phyloP scores from a whole-genome alignment of 2,113 vertebrate genomes.

The Phylloscopus trochilus region DNA sequence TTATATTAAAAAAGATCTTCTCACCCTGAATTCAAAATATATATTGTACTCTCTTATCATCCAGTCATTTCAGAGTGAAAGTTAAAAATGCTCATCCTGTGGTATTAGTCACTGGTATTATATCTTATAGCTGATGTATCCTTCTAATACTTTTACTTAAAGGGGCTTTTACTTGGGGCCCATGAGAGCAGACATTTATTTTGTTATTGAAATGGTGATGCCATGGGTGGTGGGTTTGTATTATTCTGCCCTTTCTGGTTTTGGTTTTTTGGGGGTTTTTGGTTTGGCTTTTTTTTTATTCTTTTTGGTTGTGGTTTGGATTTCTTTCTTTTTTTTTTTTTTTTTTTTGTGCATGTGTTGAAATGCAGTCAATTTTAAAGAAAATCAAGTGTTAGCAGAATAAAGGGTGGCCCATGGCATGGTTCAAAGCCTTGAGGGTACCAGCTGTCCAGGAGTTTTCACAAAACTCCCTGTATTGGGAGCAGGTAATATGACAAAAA shows the following conservation, averaged over 20 bases:
- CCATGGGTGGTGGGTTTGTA: not conserved
- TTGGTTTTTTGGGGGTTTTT: too few relatives aligned
- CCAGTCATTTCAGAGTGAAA: slow-evolving; percentile 75
- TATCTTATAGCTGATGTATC: slow-evolving; percentile 78
- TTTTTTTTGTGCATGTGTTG: not conserved
- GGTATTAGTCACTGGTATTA: slow-evolving; percentile 61
- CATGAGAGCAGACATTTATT: slow-evolving; percentile 59
- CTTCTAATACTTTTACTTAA: slow-evolving; percentile 76
- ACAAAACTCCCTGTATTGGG: not conserved
- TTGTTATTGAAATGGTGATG: slow-evolving; percentile 62
- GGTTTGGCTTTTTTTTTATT: not conserved
- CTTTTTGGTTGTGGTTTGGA: not conserved
- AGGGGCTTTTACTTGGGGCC: slow-evolving; percentile 71
- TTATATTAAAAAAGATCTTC: slow-evolving; percentile 81
- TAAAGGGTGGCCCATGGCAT: not conserved
- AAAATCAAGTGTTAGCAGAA: not conserved
- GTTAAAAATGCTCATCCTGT: slow-evolving; percentile 76
- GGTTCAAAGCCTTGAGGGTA: not conserved
- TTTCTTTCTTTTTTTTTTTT: too few relatives aligned
- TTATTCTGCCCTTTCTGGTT: not conserved
- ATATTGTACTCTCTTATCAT: slow-evolving; percentile 79
- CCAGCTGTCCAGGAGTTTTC: not conserved
- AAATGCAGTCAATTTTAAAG: not conserved
- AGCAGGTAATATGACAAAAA: not conserved
- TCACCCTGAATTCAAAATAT: slow-evolving; percentile 74